These are phyloP conservation scores for Brachyhypopomus gauderio DNA, from an alignment of 2,113 vertebrate species.

Conservation along the genomic window DNA sequence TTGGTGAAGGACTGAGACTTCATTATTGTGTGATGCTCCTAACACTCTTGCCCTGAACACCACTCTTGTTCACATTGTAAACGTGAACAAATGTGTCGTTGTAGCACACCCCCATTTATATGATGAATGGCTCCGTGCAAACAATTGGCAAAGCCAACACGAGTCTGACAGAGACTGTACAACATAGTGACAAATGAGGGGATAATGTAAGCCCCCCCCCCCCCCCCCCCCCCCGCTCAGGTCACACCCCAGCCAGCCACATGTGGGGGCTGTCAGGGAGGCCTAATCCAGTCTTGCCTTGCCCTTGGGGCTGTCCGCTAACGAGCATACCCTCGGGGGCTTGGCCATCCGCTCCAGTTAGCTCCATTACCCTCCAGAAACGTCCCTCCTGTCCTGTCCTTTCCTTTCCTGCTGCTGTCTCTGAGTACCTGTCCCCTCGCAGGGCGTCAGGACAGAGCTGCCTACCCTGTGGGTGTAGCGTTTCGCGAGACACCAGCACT, in stretches of 20 bases:
- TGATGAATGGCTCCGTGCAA: background rate
- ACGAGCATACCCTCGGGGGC: background rate
- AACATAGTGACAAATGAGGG: conserved; percentile 11
- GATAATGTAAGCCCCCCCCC: background rate
- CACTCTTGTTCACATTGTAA: conserved; percentile 2
- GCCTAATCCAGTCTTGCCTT: background rate
- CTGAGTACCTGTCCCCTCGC: background rate
- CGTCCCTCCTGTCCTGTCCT: background rate
- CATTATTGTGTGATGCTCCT: too few species aligned
- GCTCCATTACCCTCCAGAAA: background rate
- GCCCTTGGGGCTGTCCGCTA: conserved; percentile 6
- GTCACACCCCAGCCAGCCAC: too few species aligned
- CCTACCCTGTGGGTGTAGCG: too few species aligned
- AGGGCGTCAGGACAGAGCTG: too few species aligned
- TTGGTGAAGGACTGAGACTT: too few species aligned
- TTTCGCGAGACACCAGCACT: background rate
- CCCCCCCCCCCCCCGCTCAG: too few species aligned
- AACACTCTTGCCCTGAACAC: background rate
- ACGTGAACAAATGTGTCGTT: background rate
- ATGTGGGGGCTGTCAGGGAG: background rate
- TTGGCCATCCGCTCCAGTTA: background rate
- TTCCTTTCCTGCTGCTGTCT: background rate
- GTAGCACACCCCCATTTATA: background rate
- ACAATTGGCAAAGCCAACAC: background rate
- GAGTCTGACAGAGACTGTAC: conserved; percentile 7